These are phyloP conservation scores for Morelia viridis DNA, from an alignment of 2,797 vertebrate genomes.

Conservation along the genomic window DNA sequence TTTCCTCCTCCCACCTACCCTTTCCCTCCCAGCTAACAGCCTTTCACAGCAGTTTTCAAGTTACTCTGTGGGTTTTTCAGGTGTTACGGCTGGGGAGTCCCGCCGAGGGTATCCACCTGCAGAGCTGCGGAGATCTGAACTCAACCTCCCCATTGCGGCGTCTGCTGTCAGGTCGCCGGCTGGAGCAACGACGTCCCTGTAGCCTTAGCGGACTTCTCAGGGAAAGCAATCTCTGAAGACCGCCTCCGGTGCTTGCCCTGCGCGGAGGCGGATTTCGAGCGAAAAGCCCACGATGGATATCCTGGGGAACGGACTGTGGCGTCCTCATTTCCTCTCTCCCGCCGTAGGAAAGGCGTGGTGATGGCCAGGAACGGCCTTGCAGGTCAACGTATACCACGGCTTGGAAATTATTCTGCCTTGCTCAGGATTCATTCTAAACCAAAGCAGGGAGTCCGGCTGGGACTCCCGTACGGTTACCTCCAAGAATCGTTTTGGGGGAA, in stretches of 20 bases:
- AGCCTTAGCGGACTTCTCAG: slow-evolving; percentile 84
- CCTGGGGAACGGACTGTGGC: background rate
- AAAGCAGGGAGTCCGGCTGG: background rate
- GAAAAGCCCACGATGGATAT: background rate
- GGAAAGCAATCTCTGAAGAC: slow-evolving; percentile 83
- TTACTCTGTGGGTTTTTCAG: slow-evolving; percentile 39
- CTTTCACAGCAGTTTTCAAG: background rate
- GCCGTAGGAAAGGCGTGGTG: too few species aligned
- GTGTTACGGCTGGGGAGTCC: slow-evolving; percentile 47
- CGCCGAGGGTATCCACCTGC: slow-evolving; percentile 86
- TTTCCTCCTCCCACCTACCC: background rate
- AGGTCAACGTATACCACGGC: background rate
- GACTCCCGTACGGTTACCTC: background rate
- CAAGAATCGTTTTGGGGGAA: background rate
- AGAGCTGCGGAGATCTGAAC: slow-evolving; percentile 93
- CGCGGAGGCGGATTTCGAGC: background rate
- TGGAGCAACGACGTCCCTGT: slow-evolving; percentile 75
- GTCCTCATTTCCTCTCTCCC: background rate
- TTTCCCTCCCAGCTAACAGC: background rate
- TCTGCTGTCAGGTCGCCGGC: slow-evolving; percentile 73
- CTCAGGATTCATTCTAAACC: background rate
- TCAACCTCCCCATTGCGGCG: slow-evolving; percentile 86
- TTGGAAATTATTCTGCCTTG: background rate
- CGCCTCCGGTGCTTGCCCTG: background rate
- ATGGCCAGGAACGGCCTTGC: background rate